Evolutionary conservation across 2,797 vertebrate genomes (phyloP), one percentile per base, ranked within the genome.

Genomic region (Brachymystax lenok): DNA sequence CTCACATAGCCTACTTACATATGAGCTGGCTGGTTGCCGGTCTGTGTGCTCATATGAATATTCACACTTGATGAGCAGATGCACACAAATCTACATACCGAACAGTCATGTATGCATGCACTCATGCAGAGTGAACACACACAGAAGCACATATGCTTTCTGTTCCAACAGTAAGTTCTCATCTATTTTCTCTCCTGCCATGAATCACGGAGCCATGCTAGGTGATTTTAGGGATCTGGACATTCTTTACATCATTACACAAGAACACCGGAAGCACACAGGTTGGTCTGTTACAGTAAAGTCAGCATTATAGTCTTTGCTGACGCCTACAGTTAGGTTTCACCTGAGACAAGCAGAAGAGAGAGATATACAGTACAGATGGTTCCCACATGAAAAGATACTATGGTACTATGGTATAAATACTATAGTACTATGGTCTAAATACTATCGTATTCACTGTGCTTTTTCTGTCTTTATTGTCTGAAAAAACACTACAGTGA

Each of bases 251-350:
- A 85, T 86, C 91, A 87, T 85, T 89, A 88, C 87, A 83, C 76
- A 71, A 46, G 74, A 59, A 74, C 83, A 73, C 69, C 71, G 76
- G 69, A 78, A 80, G 63, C 73, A 21, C 79, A 84, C 86, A 84
- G 90, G 87, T 91, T 14, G 89, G 88, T 83, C 82, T 4, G 90
- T 90, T 90, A 90, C 3, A 73, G 83, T 87, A 17, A 77, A 89
- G 90, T 93, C 92, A 91, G 91, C 89, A 81, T 82, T 90, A 88
- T 86, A 90, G 92, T 89, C 90, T 78, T 71, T 85, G 89, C 89
- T 91, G 90, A 92, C 87, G 87, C 85, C 86, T 86, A 88, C 86
- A 86, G 80, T 91, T 87, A 50, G 84, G 82, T 87, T 81, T 84
- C 85, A 88, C 87, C 83, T 59, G 83, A 86, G 86, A 87, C 79